Conservation (phyloP, 1,140 invertebrate genomes). For the Diabrotica undecimpunctata region DNA sequence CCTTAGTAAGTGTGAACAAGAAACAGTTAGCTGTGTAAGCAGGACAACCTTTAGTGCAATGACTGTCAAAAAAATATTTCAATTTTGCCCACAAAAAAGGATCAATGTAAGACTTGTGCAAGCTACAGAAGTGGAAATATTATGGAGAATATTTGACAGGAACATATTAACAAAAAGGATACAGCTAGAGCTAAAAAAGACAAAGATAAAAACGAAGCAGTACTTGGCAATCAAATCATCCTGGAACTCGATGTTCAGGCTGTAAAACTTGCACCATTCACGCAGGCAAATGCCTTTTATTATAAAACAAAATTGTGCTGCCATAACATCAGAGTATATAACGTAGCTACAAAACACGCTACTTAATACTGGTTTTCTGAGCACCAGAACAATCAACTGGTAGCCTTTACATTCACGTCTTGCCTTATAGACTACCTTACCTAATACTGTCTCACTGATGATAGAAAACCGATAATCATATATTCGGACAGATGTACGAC, state of each 20-base stretch:
- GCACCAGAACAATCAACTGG: no score
- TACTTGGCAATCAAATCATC: neutral
- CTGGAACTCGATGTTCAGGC: slow-evolving; percentile 43
- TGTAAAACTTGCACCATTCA: slow-evolving; percentile 43
- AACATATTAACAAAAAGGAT: no score
- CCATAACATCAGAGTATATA: slow-evolving; percentile 50
- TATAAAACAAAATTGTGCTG: slow-evolving; percentile 48
- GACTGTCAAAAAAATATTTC: neutral
- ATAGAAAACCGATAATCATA: no score
- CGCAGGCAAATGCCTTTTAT: slow-evolving; percentile 47
- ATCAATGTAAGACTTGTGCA: slow-evolving; percentile 44
- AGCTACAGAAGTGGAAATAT: no score
- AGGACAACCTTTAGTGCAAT: no score
- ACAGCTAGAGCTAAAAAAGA: slow-evolving; percentile 23
- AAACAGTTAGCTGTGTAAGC: no score
- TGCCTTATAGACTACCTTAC: no score
- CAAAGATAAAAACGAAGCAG: slow-evolving; percentile 7
- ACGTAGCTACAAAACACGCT: slow-evolving; percentile 39
- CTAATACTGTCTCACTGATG: no score
- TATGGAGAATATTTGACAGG: no score
- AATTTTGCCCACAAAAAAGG: slow-evolving; percentile 40
- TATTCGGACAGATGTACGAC: no score
- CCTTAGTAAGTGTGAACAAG: no score
- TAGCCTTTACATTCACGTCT: no score
- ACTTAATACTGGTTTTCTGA: slow-evolving; percentile 8